Evolutionary conservation across 2,113 vertebrate species (phyloP).

Genomic region (Ascaphus truei): DNA sequence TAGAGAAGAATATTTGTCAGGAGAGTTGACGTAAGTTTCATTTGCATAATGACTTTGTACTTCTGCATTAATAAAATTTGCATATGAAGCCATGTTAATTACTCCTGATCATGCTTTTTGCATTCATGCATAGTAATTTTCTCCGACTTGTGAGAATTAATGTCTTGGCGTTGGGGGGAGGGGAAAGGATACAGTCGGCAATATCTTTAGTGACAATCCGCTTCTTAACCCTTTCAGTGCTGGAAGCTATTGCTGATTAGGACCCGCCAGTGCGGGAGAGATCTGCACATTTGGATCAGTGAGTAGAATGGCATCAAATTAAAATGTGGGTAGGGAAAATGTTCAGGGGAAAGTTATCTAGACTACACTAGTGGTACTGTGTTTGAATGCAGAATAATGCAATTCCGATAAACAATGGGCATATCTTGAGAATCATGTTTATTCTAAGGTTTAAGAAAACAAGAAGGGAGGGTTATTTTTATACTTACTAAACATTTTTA

Average conservation of each 20-base stretch:
- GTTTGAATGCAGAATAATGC: no score
- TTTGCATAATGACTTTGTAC: constrained; percentile 99
- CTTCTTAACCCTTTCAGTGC: constrained; percentile 54
- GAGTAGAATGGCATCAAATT: neutral
- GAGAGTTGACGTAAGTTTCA: constrained; percentile 97
- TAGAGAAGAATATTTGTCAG: constrained; percentile 98
- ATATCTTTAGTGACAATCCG: constrained; percentile 64
- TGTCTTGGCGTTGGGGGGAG: constrained; percentile 86
- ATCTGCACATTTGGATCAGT: neutral
- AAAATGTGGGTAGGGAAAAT: neutral
- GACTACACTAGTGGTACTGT: no score
- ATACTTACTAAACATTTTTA: no score
- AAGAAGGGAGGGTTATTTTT: no score
- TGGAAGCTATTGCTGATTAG: constrained; percentile 64
- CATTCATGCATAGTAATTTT: constrained; percentile 99
- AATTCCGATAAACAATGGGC: no score
- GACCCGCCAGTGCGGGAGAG: no score
- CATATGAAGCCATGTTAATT: constrained; percentile 99
- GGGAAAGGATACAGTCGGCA: constrained; percentile 61
- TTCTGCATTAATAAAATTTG: constrained; percentile 99
- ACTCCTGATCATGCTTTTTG: constrained; percentile 99
- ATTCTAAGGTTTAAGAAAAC: no score
- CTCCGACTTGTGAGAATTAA: constrained; percentile 98
- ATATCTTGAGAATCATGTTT: no score
- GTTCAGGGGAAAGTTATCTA: no score